These are phyloP conservation scores for Physella acuta DNA, from an alignment of 1,140 invertebrate genomes.

Conservation along the genomic window DNA sequence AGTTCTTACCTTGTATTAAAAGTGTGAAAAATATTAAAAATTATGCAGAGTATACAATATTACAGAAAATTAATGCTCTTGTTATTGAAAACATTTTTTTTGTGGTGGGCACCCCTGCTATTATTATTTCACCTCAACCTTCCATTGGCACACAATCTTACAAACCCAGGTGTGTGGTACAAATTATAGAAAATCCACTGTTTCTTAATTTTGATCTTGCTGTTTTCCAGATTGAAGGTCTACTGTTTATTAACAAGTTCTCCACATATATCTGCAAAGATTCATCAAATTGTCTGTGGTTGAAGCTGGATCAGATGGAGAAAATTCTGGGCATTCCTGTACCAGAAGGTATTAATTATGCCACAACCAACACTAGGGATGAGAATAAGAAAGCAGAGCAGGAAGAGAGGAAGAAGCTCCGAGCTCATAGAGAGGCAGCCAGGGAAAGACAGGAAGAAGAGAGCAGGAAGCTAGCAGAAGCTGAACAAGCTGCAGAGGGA, in stretches of 20 bases:
- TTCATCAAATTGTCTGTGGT: slow-evolving; percentile 18
- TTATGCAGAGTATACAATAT: no score
- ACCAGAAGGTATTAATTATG: slow-evolving; percentile 11
- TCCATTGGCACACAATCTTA: no score
- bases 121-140: no score
- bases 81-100: no score
- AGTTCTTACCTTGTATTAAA: no score
- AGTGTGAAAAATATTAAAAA: no score
- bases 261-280: slow-evolving; percentile 4
- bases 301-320: slow-evolving; percentile 22
- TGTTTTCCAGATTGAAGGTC: slow-evolving; percentile 29
- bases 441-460: not conserved
- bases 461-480: not conserved
- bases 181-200: no score
- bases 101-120: no score
- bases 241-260: slow-evolving; percentile 23
- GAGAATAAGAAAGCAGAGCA: not conserved
- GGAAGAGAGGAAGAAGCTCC: not conserved
- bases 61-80: no score
- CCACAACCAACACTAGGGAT: not conserved
- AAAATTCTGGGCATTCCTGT: slow-evolving; percentile 17
- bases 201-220: no score
- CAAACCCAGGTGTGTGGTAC: no score
- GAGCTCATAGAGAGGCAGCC: not conserved
- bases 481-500: not conserved